Conservation (phyloP, 2,113 vertebrate species). For the Dasyornis broadbenti region DNA sequence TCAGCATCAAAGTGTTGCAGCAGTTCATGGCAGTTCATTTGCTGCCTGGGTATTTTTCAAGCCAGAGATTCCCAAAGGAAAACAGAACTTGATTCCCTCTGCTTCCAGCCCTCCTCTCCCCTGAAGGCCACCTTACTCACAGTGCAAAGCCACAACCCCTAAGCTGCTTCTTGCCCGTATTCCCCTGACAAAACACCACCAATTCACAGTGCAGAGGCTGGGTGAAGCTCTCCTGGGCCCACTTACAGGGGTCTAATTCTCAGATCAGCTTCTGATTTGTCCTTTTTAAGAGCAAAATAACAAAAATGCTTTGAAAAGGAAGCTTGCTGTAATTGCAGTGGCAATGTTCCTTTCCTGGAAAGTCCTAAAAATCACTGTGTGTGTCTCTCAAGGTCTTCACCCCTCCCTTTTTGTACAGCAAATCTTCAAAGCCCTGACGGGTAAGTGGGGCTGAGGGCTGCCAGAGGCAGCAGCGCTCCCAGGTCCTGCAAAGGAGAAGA, state of each 20-base stretch:
- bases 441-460: background rate
- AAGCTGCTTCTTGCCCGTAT: rapidly evolving
- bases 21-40: background rate
- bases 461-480: background rate
- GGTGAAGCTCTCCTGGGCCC: background rate
- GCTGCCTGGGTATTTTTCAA: background rate
- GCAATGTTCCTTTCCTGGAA: background rate
- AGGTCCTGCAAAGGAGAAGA: background rate
- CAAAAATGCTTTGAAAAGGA: background rate
- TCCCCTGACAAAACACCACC: background rate
- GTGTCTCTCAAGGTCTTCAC: rapidly evolving
- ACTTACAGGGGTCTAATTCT: background rate
- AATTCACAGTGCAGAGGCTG: rapidly evolving
- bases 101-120: background rate
- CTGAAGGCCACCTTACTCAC: background rate
- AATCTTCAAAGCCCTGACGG: background rate
- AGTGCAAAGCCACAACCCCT: background rate
- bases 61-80: background rate
- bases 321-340: background rate
- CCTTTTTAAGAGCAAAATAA: background rate
- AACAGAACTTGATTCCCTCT: background rate
- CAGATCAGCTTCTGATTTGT: background rate
- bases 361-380: background rate
- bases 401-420: background rate
- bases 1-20: background rate